phyloP scores from a whole-genome alignment of 2,113 vertebrate genomes.

The Hyperopisus bebe region DNA sequence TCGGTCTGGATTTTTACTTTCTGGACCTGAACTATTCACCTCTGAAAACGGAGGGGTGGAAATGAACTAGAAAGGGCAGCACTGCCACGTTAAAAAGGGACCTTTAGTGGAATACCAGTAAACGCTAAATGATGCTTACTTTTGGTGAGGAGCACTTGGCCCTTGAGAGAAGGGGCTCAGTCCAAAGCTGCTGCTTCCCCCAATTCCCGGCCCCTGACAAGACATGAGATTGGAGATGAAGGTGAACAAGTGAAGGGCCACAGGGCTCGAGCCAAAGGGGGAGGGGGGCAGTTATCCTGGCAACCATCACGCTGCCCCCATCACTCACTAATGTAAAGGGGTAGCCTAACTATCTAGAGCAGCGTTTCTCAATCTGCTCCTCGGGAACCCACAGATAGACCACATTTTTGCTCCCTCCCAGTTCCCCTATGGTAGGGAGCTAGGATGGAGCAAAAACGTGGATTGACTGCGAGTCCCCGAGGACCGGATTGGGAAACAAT shows the following conservation, averaged over 20 bases:
- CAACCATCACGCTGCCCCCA: neutral
- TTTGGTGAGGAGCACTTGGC: conserved; percentile 83
- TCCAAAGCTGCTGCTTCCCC: conserved; percentile 77
- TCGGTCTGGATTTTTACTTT: too few species aligned
- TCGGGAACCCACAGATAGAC: neutral
- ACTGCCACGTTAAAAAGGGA: neutral
- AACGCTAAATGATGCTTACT: conserved; percentile 62
- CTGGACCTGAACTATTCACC: neutral
- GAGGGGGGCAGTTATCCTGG: neutral
- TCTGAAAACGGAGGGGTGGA: neutral
- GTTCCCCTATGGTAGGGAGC: too few species aligned
- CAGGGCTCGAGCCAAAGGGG: neutral
- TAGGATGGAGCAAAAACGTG: neutral
- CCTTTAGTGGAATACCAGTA: neutral
- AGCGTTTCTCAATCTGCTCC: neutral
- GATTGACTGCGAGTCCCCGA: neutral
- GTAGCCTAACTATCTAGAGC: neutral
- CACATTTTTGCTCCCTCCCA: too few species aligned
- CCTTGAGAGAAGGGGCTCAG: conserved; percentile 88
- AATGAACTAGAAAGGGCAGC: neutral
- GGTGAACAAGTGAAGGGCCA: neutral
- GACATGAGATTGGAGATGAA: neutral
- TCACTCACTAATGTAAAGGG: neutral
- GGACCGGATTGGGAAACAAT: neutral
- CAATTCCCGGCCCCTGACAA: conserved; percentile 74